Evolutionary conservation across 1,140 invertebrate genomes (phyloP), one percentile per base, ranked within the genome.

Genomic region (Caenorhabditis brenneri): DNA sequence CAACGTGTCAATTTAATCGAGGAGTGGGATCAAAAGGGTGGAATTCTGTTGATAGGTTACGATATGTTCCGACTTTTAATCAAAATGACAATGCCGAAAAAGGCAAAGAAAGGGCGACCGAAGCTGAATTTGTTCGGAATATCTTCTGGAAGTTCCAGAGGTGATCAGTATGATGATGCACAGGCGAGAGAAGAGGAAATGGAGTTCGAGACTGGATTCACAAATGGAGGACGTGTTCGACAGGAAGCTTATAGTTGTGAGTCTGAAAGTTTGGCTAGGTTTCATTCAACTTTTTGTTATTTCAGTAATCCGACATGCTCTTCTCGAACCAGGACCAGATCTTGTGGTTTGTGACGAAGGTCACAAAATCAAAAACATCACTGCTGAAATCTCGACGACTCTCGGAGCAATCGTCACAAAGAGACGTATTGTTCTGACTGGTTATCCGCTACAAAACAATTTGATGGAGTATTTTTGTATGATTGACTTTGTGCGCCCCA

Each of bases 371-470:
- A 98, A 98, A 91, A 97, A 97, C 91, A 95, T 95, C 0, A 95
- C 96, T 88, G 96, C 96, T 9, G 95, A 95, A 81, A 96, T 96
- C 86, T 96, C 96, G 15, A 93, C 95, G 89, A 95, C 96, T 2
- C 92, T 98, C 19, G 97, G 97, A 91, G 94, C 95, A 88, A 96
- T 98, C 92, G 92, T 94, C 83, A 97, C 96, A 1, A 91, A 95
- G 89, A 93, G 96, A 31, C 92, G 96, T 79, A 94, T 98, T 27
- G 96, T 97, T 1, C 92, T 98, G 6, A 98, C 96, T 10, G 96
- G 96, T 22, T 97, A 97, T 93, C 96, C 96, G 0, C 91, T 98
- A n/a, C 96, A 98, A 91, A 98, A 98, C 91, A 97, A 97, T 92
- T 91, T 98, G 1, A 74, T 85, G 39, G 96, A 98, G 91, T 98